phyloP scores from a whole-genome alignment of 2,113 vertebrate genomes.

The Ctenodactylus gundi region DNA sequence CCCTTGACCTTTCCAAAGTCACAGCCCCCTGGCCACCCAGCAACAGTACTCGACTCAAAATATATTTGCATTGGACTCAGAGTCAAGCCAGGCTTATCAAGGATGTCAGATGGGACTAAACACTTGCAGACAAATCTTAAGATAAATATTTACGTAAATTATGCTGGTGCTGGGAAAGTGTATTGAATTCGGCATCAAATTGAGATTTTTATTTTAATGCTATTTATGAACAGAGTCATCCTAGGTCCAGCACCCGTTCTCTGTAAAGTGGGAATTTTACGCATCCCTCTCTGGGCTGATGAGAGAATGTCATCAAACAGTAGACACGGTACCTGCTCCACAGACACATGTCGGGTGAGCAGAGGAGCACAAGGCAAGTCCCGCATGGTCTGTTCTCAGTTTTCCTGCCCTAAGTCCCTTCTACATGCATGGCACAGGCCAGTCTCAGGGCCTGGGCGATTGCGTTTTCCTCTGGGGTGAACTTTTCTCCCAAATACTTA shows the following conservation, averaged over 20 bases:
- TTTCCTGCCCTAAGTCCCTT: not conserved
- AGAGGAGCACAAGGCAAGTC: not conserved
- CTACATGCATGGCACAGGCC: not conserved
- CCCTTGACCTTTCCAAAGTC: slow-evolving; percentile 11
- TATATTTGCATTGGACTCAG: not conserved
- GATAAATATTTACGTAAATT: not conserved
- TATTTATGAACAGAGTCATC: not conserved
- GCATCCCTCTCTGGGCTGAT: not conserved
- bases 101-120: not conserved
- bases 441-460: fast-evolving
- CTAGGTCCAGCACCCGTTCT: not conserved
- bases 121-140: not conserved
- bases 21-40: not conserved
- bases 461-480: not conserved
- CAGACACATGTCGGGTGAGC: not conserved
- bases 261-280: not conserved
- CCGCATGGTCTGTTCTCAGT: fast-evolving
- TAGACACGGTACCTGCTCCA: fast-evolving
- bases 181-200: not conserved
- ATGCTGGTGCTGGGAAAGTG: not conserved
- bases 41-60: not conserved
- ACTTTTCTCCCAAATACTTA: not conserved
- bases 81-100: not conserved
- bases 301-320: not conserved
- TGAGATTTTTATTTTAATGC: not conserved